Percentiles rank a stretch among this genome's conserved stretches.
Evolutionary conservation across 2,888 invertebrate species (phyloP).

Genomic region (Coelopa pilipes): DNA sequence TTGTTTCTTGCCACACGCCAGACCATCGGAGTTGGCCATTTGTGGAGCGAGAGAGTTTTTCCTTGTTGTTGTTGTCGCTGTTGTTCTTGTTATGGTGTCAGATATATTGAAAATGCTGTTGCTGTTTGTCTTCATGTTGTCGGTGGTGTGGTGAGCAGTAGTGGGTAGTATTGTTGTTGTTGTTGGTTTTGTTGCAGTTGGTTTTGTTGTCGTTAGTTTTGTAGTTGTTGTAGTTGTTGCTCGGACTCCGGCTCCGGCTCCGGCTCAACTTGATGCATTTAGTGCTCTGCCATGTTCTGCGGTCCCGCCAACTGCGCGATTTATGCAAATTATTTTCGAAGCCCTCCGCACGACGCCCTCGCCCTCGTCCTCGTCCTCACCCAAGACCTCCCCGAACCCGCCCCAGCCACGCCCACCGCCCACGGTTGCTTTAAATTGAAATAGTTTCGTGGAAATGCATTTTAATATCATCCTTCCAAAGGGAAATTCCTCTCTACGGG

Average conservation of each 20-base stretch:
- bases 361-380: too few species aligned
- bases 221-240: constrained; percentile 2
- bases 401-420: too few species aligned
- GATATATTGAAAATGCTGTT: too few species aligned
- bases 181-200: constrained; percentile 22
- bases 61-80: not conserved
- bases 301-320: constrained; percentile 28
- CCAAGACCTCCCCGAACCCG: too few species aligned
- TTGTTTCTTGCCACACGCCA: not conserved
- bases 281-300: constrained; percentile 26
- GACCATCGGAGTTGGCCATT: not conserved
- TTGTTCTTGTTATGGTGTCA: not conserved
- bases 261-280: constrained; percentile 18
- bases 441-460: constrained; percentile 11
- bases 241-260: too few species aligned
- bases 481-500: not conserved
- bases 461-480: not conserved
- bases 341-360: not conserved
- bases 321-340: constrained; percentile 30
- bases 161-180: not conserved
- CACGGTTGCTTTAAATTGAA: not conserved
- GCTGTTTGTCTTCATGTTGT: too few species aligned
- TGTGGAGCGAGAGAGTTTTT: not conserved
- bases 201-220: constrained; percentile 1
- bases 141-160: not conserved